Evolutionary conservation across 2,113 vertebrate species (phyloP).

Genomic region (Salminus brasiliensis): DNA sequence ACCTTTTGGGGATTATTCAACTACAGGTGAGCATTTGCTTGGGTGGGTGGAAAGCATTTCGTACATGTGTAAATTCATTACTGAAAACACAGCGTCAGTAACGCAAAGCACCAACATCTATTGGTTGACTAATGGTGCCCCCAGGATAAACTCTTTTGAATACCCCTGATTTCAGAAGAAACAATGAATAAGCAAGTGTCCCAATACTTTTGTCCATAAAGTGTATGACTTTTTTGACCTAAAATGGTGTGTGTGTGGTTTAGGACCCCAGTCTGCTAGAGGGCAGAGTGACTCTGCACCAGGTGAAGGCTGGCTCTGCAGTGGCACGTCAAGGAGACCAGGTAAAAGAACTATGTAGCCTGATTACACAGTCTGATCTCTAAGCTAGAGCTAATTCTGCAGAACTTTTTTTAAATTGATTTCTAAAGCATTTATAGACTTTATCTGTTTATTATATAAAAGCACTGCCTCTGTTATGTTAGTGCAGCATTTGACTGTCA

Average conservation of each 20-base stretch:
- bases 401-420: slow-evolving; percentile 1
- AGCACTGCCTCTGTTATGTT: too few species aligned
- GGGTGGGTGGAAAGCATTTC: background rate
- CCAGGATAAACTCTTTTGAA: too few species aligned
- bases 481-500: background rate
- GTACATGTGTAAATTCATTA: too few species aligned
- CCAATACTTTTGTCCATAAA: too few species aligned
- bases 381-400: background rate
- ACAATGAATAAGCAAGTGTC: too few species aligned
- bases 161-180: too few species aligned
- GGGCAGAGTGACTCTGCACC: slow-evolving; percentile 85
- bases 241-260: slow-evolving; percentile 13
- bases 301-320: slow-evolving; percentile 86
- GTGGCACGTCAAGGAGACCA: slow-evolving; percentile 92
- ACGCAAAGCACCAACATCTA: too few species aligned
- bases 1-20: slow-evolving; percentile 87
- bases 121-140: too few species aligned
- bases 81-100: too few species aligned
- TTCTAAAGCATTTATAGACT: too few species aligned
- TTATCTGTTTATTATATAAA: too few species aligned
- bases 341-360: slow-evolving; percentile 68
- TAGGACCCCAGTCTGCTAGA: slow-evolving; percentile 84
- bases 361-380: slow-evolving; percentile 27
- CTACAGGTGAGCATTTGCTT: slow-evolving; percentile 78
- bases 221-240: background rate